These are phyloP conservation scores for Drosophila monieri DNA, from an alignment of 2,888 invertebrate genomes.

Conservation along the genomic window DNA sequence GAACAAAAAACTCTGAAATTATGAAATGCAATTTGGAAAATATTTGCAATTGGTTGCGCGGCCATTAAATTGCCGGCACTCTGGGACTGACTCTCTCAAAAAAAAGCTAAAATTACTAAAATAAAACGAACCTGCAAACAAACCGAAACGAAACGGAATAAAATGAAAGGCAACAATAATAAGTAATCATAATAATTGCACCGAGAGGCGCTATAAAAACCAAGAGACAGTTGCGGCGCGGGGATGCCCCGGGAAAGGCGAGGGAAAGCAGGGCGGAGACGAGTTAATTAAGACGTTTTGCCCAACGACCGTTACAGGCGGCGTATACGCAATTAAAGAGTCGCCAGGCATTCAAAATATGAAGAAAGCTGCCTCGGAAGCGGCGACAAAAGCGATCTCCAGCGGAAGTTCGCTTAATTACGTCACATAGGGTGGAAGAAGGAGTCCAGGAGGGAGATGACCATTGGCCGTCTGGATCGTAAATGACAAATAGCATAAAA, in stretches of 20 bases:
- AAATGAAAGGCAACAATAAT: conserved; percentile 72
- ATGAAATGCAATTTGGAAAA: conserved; percentile 77
- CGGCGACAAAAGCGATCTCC: conserved; percentile 55
- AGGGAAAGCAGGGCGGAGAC: conserved; percentile 54
- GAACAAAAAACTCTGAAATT: conserved; percentile 45
- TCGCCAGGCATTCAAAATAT: conserved; percentile 66
- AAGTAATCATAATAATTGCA: conserved; percentile 76
- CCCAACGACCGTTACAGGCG: conserved; percentile 73
- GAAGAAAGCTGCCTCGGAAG: conserved; percentile 70
- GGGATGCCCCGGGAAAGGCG: conserved; percentile 1
- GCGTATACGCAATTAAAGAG: conserved; percentile 74
- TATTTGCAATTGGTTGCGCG: conserved; percentile 76
- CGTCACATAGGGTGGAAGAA: conserved; percentile 52
- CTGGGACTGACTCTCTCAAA: conserved; percentile 18
- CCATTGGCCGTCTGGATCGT: conserved; percentile 3
- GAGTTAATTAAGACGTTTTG: conserved; percentile 75
- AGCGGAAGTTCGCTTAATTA: conserved; percentile 73
- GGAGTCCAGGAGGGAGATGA: not conserved
- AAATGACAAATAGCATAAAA: conserved; percentile 26
- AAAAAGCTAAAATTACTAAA: conserved; percentile 13
- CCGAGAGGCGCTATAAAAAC: conserved; percentile 68
- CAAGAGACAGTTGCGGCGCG: conserved; percentile 2
- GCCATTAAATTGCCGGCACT: conserved; percentile 69
- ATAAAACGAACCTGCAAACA: conserved; percentile 29
- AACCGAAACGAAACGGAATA: conserved; percentile 58